Percentiles rank a stretch among this genome's conserved stretches.
These are phyloP conservation scores for Lutjanus campechanus DNA, from an alignment of 2,797 vertebrate genomes.

Conservation along the genomic window DNA sequence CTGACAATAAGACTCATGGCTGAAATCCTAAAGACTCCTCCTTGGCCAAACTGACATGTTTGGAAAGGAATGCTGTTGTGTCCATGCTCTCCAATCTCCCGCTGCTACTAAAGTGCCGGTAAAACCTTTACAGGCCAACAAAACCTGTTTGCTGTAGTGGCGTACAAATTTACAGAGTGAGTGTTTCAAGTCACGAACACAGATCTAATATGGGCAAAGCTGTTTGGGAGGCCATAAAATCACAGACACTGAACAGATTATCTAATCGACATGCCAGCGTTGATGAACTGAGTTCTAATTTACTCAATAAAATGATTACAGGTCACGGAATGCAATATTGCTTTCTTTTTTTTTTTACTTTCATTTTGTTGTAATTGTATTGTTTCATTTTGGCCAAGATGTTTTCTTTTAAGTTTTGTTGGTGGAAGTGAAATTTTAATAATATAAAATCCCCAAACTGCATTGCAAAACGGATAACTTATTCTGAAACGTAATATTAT, in stretches of 20 bases:
- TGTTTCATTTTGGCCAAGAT: slow-evolving; percentile 25
- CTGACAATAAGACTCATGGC: slow-evolving; percentile 63
- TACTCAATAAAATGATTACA: slow-evolving; percentile 74
- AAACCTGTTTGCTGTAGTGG: slow-evolving; percentile 87
- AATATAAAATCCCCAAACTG: slow-evolving; percentile 25
- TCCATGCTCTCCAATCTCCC: slow-evolving; percentile 80
- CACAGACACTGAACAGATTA: slow-evolving; percentile 68
- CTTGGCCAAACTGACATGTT: slow-evolving; percentile 85
- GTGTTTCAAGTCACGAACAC: slow-evolving; percentile 88
- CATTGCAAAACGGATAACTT: slow-evolving; percentile 5
- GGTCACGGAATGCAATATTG: slow-evolving; percentile 65
- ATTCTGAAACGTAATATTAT: slow-evolving; percentile 36
- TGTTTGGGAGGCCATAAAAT: slow-evolving; percentile 75
- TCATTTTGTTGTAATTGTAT: neutral
- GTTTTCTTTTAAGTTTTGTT: slow-evolving; percentile 29
- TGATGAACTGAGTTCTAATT: slow-evolving; percentile 71
- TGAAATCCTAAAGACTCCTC: slow-evolving; percentile 72
- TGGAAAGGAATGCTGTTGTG: slow-evolving; percentile 87
- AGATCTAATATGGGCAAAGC: slow-evolving; percentile 79
- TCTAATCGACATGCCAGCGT: slow-evolving; percentile 67
- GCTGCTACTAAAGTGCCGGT: slow-evolving; percentile 87
- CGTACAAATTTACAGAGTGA: slow-evolving; percentile 85
- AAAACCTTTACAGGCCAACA: slow-evolving; percentile 88
- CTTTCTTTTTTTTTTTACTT: slow-evolving; percentile 1
- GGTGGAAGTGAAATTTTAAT: slow-evolving; percentile 24